phyloP scores from a whole-genome alignment of 2,888 invertebrate species.

The Orchesella flavescens region DNA sequence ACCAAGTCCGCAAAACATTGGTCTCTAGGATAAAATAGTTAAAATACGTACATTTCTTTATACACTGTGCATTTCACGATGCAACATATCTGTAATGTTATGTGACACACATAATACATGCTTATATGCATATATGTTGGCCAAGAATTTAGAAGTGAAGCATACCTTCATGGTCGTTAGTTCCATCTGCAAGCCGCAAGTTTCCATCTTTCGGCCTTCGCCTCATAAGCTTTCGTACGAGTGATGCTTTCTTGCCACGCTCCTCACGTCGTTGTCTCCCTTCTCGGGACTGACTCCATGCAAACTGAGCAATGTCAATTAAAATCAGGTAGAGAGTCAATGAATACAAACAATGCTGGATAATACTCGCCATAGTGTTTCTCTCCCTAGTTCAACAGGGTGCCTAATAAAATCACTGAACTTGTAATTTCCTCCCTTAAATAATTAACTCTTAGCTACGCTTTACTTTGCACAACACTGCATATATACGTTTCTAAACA shows the following conservation, averaged over 20 bases:
- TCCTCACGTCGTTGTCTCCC: constrained; percentile 61
- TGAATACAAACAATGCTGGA: constrained; percentile 1
- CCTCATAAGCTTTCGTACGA: constrained; percentile 80
- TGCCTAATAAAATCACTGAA: not conserved
- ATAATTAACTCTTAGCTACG: not conserved
- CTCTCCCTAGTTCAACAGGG: not conserved
- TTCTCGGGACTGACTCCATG: constrained; percentile 47
- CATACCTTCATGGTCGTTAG: constrained; percentile 83
- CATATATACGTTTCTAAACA: not conserved
- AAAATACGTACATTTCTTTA: too few relatives aligned
- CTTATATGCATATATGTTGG: too few relatives aligned
- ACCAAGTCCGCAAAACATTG: too few relatives aligned
- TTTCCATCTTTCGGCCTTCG: constrained; percentile 84
- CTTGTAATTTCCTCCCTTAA: not conserved
- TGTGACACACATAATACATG: too few relatives aligned
- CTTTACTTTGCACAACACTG: not conserved
- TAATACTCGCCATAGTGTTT: not conserved
- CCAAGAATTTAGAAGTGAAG: not conserved
- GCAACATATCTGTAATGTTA: too few relatives aligned
- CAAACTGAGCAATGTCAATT: constrained; percentile 47
- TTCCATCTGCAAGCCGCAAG: constrained; percentile 82
- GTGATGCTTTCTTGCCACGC: constrained; percentile 76
- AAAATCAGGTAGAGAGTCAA: constrained; percentile 36
- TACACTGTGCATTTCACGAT: too few relatives aligned
- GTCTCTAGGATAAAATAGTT: too few relatives aligned